phyloP scores from a whole-genome alignment of 1,140 invertebrate genomes.

The Carcinoscorpius rotundicauda region DNA sequence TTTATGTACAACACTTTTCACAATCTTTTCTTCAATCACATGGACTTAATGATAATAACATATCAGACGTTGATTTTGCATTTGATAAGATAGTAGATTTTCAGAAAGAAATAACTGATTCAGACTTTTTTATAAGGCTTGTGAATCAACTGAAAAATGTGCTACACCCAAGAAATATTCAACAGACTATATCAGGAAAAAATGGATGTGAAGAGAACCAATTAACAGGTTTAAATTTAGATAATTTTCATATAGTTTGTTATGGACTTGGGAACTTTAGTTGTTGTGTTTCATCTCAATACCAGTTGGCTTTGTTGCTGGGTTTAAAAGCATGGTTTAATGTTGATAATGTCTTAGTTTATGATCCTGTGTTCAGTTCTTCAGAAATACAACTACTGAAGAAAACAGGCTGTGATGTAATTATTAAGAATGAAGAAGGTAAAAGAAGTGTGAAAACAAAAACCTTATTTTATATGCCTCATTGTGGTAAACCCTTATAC shows the following conservation, averaged over 20 bases:
- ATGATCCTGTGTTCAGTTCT: neutral
- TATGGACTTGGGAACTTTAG: constrained; percentile 1
- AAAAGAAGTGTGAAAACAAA: neutral
- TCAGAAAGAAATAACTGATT: too few species aligned
- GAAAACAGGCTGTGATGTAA: neutral
- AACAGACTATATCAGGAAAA: too few species aligned
- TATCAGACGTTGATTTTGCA: too few species aligned
- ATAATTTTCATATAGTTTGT: constrained; percentile 4
- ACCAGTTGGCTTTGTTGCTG: constrained; percentile 2
- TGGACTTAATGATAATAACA: too few species aligned
- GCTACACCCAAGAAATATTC: too few species aligned
- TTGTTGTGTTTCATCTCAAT: neutral
- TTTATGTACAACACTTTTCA: too few species aligned
- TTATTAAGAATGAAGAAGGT: neutral
- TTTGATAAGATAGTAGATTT: too few species aligned
- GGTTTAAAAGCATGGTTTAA: neutral
- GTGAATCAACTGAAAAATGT: too few species aligned
- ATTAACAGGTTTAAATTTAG: too few species aligned
- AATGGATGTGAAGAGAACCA: too few species aligned
- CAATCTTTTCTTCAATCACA: too few species aligned
- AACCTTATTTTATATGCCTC: neutral
- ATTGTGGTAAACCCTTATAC: constrained; percentile 1
- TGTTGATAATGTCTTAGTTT: neutral
- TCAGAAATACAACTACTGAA: neutral
- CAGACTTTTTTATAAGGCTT: too few species aligned